Conservation (phyloP, 2,888 invertebrate species). For the Cryptops parisi region DNA sequence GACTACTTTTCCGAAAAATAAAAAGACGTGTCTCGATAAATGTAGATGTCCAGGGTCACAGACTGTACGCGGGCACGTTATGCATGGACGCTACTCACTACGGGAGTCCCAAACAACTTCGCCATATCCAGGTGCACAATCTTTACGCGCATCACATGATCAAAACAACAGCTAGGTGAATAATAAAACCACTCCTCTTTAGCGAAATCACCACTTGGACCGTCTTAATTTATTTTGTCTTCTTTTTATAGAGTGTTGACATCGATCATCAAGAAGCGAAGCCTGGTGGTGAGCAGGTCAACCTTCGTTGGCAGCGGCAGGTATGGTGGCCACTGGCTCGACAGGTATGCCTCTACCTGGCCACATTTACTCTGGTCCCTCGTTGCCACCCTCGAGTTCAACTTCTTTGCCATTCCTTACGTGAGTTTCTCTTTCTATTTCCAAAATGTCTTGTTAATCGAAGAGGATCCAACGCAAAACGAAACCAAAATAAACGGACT, state of each 20-base stretch:
- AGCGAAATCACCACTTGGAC: not conserved
- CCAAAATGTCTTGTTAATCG: too few species aligned
- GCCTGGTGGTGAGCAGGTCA: constrained; percentile 28
- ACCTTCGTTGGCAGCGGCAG: constrained; percentile 29
- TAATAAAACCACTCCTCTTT: not conserved
- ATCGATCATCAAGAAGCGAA: constrained; percentile 1
- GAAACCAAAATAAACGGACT: too few species aligned
- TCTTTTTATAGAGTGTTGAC: not conserved
- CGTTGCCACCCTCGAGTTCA: constrained; percentile 35
- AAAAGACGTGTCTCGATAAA: too few species aligned
- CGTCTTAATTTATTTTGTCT: not conserved
- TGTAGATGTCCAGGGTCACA: not conserved
- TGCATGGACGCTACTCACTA: constrained; percentile 5
- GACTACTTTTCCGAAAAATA: too few species aligned
- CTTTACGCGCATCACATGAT: constrained; percentile 1
- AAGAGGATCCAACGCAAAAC: too few species aligned
- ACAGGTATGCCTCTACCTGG: constrained; percentile 44
- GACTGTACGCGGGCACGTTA: not conserved
- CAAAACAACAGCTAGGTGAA: not conserved
- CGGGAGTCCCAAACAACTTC: not conserved
- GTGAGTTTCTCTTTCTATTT: too few species aligned
- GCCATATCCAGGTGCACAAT: not conserved
- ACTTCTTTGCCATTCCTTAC: constrained; percentile 31
- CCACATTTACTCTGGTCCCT: constrained; percentile 39
- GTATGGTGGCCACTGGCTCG: constrained; percentile 29